A percentile compares a stretch with the other conserved stretches of the same genome.
phyloP scores from a whole-genome alignment of 2,888 invertebrate genomes.

The Chaetoderma sp. region DNA sequence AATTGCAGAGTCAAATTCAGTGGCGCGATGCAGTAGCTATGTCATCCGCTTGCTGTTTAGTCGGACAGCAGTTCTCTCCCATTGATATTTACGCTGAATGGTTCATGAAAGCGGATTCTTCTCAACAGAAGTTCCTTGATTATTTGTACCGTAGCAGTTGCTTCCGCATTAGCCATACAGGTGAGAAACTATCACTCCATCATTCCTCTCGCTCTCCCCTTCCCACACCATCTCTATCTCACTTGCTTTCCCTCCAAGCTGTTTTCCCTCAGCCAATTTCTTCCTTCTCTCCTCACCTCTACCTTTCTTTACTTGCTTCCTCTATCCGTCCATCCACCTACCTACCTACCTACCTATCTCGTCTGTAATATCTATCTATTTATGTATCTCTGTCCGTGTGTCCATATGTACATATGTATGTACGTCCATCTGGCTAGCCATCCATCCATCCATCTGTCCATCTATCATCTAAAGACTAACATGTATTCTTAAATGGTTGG shows the following conservation, averaged over 20 bases:
- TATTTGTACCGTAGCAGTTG: constrained; percentile 73
- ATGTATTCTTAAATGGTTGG: too few relatives aligned
- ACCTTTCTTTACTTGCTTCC: too few relatives aligned
- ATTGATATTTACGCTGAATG: constrained; percentile 56
- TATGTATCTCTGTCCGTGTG: too few relatives aligned
- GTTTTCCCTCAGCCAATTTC: background rate
- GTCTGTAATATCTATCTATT: too few relatives aligned
- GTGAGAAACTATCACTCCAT: constrained; percentile 49
- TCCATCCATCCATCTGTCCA: too few relatives aligned
- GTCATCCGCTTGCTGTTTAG: constrained; percentile 62
- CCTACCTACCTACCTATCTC: too few relatives aligned
- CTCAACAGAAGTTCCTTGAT: constrained; percentile 69
- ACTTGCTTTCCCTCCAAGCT: background rate
- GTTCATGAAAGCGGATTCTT: constrained; percentile 65
- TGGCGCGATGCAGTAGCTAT: constrained; percentile 65
- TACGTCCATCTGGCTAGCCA: too few relatives aligned
- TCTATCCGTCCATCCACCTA: too few relatives aligned
- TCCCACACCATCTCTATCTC: background rate
- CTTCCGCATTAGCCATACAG: constrained; percentile 70
- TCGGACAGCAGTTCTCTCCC: constrained; percentile 51
- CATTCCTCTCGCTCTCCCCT: background rate
- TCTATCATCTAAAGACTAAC: too few relatives aligned
- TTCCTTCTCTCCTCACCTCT: too few relatives aligned
- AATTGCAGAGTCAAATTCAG: constrained; percentile 59
- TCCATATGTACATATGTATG: too few relatives aligned